Base-by-base conservation (phyloP, 2,888 invertebrate species). In the Melanargia galathea region DNA sequence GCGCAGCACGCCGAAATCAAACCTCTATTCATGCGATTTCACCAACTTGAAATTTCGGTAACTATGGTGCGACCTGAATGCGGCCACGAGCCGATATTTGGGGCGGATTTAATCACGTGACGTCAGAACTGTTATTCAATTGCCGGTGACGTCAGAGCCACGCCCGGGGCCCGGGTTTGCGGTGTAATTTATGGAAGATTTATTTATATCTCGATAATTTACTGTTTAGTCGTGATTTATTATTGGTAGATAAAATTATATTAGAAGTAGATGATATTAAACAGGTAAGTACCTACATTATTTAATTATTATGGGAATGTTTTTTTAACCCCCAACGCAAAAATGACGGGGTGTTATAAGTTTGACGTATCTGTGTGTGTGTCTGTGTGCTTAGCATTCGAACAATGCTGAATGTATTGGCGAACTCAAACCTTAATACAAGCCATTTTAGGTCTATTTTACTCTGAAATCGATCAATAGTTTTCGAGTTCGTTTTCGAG, bases 101-200 rank as follows among this genome's bases (percentile, higher is more conserved):
- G 71, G 67, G 66, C 69, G 62, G 68, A 71, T 72, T 69, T 71
- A 73, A 72, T 73, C 70, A 68, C 59, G 62, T 71, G 68, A 69
- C 67, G 71, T 72, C 69, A 68, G 61, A 65, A 62, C 55, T 60
- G 66, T 72, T 70, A 71, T 70, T 70, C 72, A 73, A 72, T 68
- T 70, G 73, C 62, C 65, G 60, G 68, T 70, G 71, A 70, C 71
- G 71, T 68, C 67, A 69, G 62, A 60, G 48, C 63, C 64, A 68
- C 68, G 64, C 65, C 65, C 61, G 58, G 59, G 58, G 55, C n/a
- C n/a, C 35, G 55, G 52, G 40, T 43, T 43, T 56, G 59, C 62
- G 66, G 64, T 62, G 22, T 58, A 62, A 63, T 61, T 60, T 46
- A 57, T 57, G 40, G n/a, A 57, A 57, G n/a, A 55, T 55, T 55